Conservation (phyloP, 2,797 vertebrate genomes). For the Coranthus polyacanthus region DNA sequence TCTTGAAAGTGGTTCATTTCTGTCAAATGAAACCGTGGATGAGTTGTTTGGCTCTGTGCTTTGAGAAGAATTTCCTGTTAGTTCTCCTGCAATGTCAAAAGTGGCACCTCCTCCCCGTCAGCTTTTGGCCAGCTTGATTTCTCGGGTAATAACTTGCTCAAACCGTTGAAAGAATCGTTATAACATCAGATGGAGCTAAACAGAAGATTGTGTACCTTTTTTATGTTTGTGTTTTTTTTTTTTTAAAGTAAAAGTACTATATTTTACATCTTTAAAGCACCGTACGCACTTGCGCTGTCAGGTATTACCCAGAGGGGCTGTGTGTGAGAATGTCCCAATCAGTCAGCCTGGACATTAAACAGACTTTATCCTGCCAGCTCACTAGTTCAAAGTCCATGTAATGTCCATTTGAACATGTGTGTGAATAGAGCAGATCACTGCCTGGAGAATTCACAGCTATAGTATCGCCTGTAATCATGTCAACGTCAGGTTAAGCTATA, state of each 20-base stretch:
- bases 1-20: conserved; percentile 68
- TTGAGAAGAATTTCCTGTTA: conserved; percentile 41
- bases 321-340: conserved; percentile 18
- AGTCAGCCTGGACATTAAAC: conserved; percentile 15
- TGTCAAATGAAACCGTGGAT: conserved; percentile 72
- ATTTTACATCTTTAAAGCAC: conserved; percentile 2
- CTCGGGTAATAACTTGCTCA: conserved; percentile 21
- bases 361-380: conserved; percentile 12
- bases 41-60: conserved; percentile 57
- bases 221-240: too few relatives aligned
- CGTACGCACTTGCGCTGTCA: conserved; percentile 14
- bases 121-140: conserved; percentile 20
- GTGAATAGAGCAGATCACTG: too few relatives aligned
- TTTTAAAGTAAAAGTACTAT: background rate
- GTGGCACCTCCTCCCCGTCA: conserved; percentile 23
- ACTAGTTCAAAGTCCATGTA: conserved; percentile 21
- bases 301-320: conserved; percentile 13
- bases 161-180: background rate
- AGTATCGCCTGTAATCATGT: too few relatives aligned
- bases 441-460: conserved; percentile 10
- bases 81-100: conserved; percentile 37
- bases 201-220: conserved; percentile 7
- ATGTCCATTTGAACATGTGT: conserved; percentile 21
- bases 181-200: conserved; percentile 7
- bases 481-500: too few relatives aligned